A percentile compares a stretch with the other conserved stretches of the same genome.
These are phyloP conservation scores for Sterrhoptilus dennistouni DNA, from an alignment of 2,113 vertebrate genomes.

Conservation along the genomic window DNA sequence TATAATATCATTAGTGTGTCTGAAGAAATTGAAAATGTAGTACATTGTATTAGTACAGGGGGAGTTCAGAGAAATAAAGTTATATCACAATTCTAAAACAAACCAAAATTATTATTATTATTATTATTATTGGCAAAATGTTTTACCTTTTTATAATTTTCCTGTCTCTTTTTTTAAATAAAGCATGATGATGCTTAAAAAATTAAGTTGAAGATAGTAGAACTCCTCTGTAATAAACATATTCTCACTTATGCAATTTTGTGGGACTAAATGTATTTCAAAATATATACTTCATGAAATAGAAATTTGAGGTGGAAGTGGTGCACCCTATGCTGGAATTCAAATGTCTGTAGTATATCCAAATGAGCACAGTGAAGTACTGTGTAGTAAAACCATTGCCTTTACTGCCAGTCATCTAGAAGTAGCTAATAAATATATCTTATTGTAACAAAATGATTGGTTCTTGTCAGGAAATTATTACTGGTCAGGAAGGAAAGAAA, in stretches of 20 bases:
- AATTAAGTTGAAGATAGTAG: not conserved
- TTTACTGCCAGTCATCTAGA: not conserved
- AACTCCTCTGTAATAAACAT: not conserved
- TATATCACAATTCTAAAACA: not conserved
- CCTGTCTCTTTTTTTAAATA: not conserved
- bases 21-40: not conserved
- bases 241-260: not conserved
- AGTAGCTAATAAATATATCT: not conserved
- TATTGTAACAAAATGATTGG: not conserved
- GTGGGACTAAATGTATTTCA: not conserved
- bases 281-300: not conserved
- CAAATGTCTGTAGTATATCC: not conserved
- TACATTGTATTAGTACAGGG: not conserved
- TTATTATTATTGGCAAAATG: not conserved
- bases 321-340: not conserved
- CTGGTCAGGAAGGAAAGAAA: not conserved
- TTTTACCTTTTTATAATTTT: not conserved
- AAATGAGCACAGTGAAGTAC: not conserved
- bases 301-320: not conserved
- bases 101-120: not conserved
- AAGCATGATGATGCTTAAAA: not conserved
- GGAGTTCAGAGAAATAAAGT: not conserved
- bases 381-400: not conserved
- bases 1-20: not conserved
- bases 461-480: not conserved